A percentile compares a stretch with the other conserved stretches of the same genome.
These are phyloP conservation scores for Catharus minimus DNA, from an alignment of 2,113 vertebrate genomes.

Conservation along the genomic window DNA sequence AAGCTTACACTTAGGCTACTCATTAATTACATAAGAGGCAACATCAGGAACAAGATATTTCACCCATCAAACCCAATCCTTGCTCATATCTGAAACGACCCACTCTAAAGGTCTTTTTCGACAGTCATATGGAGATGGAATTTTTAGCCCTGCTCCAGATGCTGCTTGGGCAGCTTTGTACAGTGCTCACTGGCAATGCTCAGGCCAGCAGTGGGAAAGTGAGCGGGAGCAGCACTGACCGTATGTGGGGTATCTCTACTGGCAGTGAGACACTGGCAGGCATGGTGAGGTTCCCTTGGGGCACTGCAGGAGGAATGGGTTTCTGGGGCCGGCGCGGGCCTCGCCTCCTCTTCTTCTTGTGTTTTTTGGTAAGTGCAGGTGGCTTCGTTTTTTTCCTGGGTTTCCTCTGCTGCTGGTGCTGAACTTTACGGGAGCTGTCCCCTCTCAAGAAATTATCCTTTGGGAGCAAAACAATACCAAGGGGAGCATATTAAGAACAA, in stretches of 20 bases:
- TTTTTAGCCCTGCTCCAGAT: not conserved
- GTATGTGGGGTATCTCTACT: conserved; percentile 84
- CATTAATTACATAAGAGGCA: not conserved
- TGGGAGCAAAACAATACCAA: conserved; percentile 15
- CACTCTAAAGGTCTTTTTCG: not conserved
- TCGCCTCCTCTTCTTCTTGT: conserved; percentile 96
- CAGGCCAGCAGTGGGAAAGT: not conserved
- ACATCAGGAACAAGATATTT: not conserved
- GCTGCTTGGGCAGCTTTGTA: not conserved
- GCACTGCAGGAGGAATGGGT: conserved; percentile 95
- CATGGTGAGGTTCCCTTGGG: conserved; percentile 97
- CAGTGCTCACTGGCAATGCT: accelerated
- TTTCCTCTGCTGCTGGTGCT: conserved; percentile 96
- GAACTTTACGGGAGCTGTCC: conserved; percentile 92
- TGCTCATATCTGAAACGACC: not conserved
- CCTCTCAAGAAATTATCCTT: conserved; percentile 98
- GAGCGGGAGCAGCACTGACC: conserved; percentile 72
- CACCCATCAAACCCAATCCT: not conserved
- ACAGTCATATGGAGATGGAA: not conserved
- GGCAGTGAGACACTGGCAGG: conserved; percentile 91
- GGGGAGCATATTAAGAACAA: not conserved
- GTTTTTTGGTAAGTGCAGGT: conserved; percentile 99
- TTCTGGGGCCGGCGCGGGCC: conserved; percentile 95
- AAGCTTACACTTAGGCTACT: not conserved
- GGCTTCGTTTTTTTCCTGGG: conserved; percentile 99